Conservation (phyloP, 2,888 invertebrate genomes). For the Erynnis tages region DNA sequence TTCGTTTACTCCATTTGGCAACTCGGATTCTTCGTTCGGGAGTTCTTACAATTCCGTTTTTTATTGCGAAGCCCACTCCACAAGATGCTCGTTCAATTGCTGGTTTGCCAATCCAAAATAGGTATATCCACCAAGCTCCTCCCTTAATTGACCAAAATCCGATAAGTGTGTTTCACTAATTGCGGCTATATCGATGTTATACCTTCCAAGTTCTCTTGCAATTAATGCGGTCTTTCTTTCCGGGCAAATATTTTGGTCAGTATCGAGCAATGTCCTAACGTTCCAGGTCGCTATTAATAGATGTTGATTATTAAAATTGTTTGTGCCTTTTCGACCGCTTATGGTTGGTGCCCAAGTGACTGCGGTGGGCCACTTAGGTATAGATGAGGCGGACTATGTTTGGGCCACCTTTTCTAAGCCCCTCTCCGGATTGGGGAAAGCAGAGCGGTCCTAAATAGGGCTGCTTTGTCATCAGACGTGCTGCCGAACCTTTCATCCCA, state of each 20-base stretch:
- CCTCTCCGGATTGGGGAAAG: background rate
- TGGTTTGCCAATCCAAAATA: conserved; percentile 6
- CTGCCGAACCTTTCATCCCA: background rate
- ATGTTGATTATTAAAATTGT: background rate
- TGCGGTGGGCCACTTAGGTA: background rate
- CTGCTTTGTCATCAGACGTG: background rate
- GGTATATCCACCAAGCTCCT: conserved; percentile 6
- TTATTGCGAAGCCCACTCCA: conserved; percentile 2
- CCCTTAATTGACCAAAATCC: conserved; percentile 2
- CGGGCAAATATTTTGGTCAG: background rate
- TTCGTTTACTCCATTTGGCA: conserved; percentile 29
- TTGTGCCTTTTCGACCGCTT: background rate
- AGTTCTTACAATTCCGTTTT: conserved; percentile 14
- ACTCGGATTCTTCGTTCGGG: conserved; percentile 22
- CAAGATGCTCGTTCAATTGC: background rate
- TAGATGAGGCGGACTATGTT: background rate
- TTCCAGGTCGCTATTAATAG: background rate
- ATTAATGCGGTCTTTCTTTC: conserved; percentile 11
- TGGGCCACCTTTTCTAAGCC: too few species aligned
- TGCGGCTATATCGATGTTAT: conserved; percentile 6
- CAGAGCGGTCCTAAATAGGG: background rate
- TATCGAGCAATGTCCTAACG: background rate
- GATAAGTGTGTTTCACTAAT: conserved; percentile 4
- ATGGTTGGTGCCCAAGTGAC: background rate
- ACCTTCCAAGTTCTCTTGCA: background rate